Evolutionary conservation across 2,113 vertebrate genomes (phyloP), one percentile per base, ranked within the genome.

Genomic region (Tragelaphus scriptus): DNA sequence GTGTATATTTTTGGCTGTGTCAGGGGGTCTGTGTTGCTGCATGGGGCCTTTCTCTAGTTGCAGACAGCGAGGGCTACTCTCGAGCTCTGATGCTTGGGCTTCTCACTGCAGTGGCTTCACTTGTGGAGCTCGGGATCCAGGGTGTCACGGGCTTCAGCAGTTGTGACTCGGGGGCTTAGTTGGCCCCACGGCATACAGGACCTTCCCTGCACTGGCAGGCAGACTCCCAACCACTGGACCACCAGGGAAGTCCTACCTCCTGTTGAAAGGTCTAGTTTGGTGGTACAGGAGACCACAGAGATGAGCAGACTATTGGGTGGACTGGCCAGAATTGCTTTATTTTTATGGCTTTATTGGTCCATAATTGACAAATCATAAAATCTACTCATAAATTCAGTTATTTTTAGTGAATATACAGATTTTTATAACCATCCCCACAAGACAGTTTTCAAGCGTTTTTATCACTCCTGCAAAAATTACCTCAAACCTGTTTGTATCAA

Each of bases 141-240:
- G 36, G 23, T 13, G 14, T 26, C 40, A 23, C 1, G 1, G 12
- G 40, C 36, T 26, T 40, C 23, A 26, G 40, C 44, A 14, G 71
- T 26, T 14, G 36, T 14, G 12, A 14, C 36, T 14, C 0, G 23
- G 14, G 36, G 23, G 71, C 11, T 77, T 44, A 6, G 36, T 3
- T 26, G 71, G 6, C 36, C 71, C 36, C 0, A 12, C 0, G 0
- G 36, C 71, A 26, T 14, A 14, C 40, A 26, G 23, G 23, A 44
- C 44, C 71, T 77, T 77, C 36, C 7, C 71, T 44, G 23, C 36
- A 44, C 7, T 14, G 36, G 36, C 36, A 44, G 71, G 71, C 21
- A 14, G 23, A 26, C 36, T 6, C 71, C 23, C 71, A 25, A 44
- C 36, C 21, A 3, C 71, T 7, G 36, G 23, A 44, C 23, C 40